Evolutionary conservation across 2,797 vertebrate genomes (phyloP).

Genomic region (Hypotaenidia philippensis): DNA sequence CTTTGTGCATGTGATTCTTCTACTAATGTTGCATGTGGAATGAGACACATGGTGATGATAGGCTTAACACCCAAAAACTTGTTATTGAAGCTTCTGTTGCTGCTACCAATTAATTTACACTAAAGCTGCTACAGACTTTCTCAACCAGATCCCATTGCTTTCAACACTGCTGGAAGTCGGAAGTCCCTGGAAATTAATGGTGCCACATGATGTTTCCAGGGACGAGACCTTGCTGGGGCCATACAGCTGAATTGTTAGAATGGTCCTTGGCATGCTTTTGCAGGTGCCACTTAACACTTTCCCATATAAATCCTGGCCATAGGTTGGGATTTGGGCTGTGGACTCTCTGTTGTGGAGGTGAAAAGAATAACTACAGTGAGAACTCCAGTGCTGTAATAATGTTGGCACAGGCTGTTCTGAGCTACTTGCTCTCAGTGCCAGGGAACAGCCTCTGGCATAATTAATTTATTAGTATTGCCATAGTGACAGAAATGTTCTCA

Average conservation of each 20-base stretch:
- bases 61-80: neutral
- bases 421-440: neutral
- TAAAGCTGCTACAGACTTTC: neutral
- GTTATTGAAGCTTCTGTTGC: neutral
- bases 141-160: neutral
- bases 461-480: slow-evolving; percentile 38
- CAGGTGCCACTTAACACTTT: neutral
- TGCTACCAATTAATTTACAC: neutral
- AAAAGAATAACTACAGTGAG: neutral
- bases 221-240: accelerated
- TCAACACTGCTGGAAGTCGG: neutral
- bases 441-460: slow-evolving; percentile 13
- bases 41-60: neutral
- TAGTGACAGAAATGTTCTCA: slow-evolving; percentile 28
- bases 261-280: neutral
- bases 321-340: neutral
- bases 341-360: neutral
- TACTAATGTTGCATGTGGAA: neutral
- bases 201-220: neutral
- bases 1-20: neutral
- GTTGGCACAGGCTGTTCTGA: slow-evolving; percentile 14
- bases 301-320: neutral
- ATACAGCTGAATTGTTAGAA: neutral
- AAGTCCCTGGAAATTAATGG: neutral
- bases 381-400: neutral